A percentile compares a stretch with the other conserved stretches of the same genome.
Evolutionary conservation across 2,888 invertebrate species (phyloP).

Genomic region (Caradrina clavipalpis): DNA sequence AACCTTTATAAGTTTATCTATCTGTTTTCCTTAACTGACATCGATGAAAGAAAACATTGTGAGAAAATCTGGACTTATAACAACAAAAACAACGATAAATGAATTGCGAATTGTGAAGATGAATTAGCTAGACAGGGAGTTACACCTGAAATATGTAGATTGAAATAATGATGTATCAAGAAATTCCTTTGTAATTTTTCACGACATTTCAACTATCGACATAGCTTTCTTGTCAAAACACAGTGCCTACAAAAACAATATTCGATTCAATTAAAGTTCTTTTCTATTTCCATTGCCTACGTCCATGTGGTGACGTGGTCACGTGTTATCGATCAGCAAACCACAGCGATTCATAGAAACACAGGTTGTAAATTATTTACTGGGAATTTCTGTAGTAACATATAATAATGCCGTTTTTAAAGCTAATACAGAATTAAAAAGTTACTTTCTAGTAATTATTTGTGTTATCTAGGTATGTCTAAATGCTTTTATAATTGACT

Average conservation of each 20-base stretch:
- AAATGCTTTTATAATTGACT: constrained; percentile 2
- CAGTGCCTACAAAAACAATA: neutral
- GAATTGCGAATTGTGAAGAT: too few relatives aligned
- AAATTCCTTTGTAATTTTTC: too few relatives aligned
- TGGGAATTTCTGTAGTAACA: constrained; percentile 34
- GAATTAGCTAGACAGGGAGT: too few relatives aligned
- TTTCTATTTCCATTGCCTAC: neutral
- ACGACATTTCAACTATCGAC: too few relatives aligned
- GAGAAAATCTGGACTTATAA: too few relatives aligned
- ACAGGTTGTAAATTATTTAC: constrained; percentile 35
- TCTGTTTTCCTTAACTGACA: too few relatives aligned
- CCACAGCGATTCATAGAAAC: constrained; percentile 43
- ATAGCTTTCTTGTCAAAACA: neutral
- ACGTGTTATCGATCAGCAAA: constrained; percentile 42
- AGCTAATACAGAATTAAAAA: constrained; percentile 4
- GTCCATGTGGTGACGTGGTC: constrained; percentile 14
- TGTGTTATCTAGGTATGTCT: constrained; percentile 10
- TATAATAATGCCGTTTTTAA: constrained; percentile 16
- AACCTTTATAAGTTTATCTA: too few relatives aligned
- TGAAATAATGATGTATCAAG: too few relatives aligned
- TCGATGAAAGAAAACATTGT: too few relatives aligned
- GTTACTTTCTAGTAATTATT: constrained; percentile 24
- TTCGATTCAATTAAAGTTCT: constrained; percentile 3
- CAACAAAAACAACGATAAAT: too few relatives aligned
- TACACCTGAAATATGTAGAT: too few relatives aligned